Evolutionary conservation across 2,797 vertebrate species (phyloP).

Genomic region (Xyrichtys novacula): DNA sequence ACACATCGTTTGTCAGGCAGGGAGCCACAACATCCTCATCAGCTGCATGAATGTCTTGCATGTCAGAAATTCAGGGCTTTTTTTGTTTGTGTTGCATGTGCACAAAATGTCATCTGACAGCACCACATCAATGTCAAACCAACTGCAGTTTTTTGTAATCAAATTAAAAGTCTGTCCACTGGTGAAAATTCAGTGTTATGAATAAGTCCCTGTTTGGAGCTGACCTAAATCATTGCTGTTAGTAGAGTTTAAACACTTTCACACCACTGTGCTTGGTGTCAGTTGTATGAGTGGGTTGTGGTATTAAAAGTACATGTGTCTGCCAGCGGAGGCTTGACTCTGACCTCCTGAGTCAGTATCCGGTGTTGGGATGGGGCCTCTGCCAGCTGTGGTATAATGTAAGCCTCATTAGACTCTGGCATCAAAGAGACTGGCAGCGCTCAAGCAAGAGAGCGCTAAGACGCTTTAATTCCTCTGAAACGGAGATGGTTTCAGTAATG

Average conservation of each 20-base stretch:
- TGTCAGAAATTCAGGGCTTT: too few species aligned
- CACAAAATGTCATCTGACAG: too few species aligned
- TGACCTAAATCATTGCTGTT: not conserved
- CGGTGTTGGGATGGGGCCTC: slow-evolving; percentile 16
- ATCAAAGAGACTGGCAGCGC: slow-evolving; percentile 39
- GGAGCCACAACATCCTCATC: too few species aligned
- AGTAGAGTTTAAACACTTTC: not conserved
- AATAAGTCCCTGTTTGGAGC: not conserved
- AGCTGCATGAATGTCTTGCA: too few species aligned
- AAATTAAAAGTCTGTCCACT: too few species aligned
- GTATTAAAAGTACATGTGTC: not conserved
- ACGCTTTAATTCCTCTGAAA: slow-evolving; percentile 43
- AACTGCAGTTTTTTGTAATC: too few species aligned
- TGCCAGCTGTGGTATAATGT: slow-evolving; percentile 53
- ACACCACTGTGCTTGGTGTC: not conserved
- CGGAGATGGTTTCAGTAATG: slow-evolving; percentile 46
- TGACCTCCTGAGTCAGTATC: slow-evolving; percentile 40
- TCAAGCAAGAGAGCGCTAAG: slow-evolving; percentile 27
- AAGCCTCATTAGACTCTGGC: slow-evolving; percentile 57
- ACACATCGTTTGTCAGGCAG: too few species aligned
- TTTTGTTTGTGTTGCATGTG: too few species aligned
- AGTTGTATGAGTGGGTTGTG: slow-evolving; percentile 2
- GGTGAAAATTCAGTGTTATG: too few species aligned
- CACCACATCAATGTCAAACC: too few species aligned
- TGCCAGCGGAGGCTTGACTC: slow-evolving; percentile 31